phyloP scores from a whole-genome alignment of 2,797 vertebrate genomes.

The Pseudochirops corinnae region DNA sequence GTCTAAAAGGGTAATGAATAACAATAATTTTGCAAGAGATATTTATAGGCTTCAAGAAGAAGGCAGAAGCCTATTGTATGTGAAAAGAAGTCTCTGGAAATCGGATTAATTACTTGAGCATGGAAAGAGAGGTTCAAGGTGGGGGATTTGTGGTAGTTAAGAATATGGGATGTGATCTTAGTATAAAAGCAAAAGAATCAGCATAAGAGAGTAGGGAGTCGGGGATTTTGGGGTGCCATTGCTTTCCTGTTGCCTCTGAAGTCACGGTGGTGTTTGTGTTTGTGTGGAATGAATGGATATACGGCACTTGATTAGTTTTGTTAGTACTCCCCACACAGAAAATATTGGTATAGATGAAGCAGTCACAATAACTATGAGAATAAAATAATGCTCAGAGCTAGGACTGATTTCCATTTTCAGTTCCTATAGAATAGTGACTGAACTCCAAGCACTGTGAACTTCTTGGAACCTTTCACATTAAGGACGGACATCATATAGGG shows the following conservation, averaged over 20 bases:
- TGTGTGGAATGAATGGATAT: not conserved
- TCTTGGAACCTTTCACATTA: not conserved
- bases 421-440: not conserved
- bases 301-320: not conserved
- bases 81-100: not conserved
- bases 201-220: not conserved
- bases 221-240: not conserved
- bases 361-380: not conserved
- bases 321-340: not conserved
- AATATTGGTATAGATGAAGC: not conserved
- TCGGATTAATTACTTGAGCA: not conserved
- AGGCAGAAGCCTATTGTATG: not conserved
- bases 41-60: not conserved
- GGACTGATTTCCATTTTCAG: not conserved
- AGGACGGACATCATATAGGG: not conserved
- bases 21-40: not conserved
- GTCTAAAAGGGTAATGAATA: not conserved
- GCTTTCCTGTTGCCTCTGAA: not conserved
- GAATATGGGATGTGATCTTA: not conserved
- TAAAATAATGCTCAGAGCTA: not conserved
- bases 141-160: not conserved
- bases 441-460: not conserved
- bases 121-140: not conserved
- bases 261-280: not conserved
- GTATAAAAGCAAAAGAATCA: not conserved